Conservation (phyloP, 2,797 vertebrate genomes). For the Rhadinocentrus ornatus region DNA sequence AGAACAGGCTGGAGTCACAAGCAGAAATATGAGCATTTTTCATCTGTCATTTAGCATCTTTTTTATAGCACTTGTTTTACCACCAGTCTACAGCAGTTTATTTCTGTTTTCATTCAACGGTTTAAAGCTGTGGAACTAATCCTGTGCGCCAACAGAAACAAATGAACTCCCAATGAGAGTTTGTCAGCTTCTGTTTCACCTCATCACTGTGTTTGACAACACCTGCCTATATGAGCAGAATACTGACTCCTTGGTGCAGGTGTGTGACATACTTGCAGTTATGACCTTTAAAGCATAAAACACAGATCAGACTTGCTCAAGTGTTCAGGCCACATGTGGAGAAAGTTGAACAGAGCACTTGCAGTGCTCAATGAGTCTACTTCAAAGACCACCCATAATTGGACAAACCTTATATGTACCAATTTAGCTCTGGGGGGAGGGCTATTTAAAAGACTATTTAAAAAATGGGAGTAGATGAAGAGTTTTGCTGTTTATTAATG, state of each 20-base stretch:
- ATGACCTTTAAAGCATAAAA: constrained; percentile 64
- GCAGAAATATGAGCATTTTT: constrained; percentile 47
- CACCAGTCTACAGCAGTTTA: constrained; percentile 24
- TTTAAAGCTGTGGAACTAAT: constrained; percentile 2
- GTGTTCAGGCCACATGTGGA: constrained; percentile 69
- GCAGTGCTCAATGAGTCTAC: constrained; percentile 56
- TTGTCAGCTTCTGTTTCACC: constrained; percentile 25
- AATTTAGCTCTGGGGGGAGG: background rate
- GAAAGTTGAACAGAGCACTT: constrained; percentile 70
- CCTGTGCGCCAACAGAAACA: constrained; percentile 28
- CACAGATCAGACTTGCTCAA: constrained; percentile 45
- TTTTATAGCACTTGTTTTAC: constrained; percentile 40
- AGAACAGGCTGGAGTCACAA: constrained; percentile 11
- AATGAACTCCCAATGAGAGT: constrained; percentile 37
- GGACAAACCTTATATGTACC: constrained; percentile 42
- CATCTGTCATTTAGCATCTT: constrained; percentile 38
- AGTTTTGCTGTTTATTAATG: no score
- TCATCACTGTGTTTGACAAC: constrained; percentile 29
- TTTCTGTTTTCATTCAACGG: constrained; percentile 47
- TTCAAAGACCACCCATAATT: constrained; percentile 80
- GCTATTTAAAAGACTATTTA: background rate
- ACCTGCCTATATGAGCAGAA: constrained; percentile 33
- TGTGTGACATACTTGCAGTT: constrained; percentile 44
- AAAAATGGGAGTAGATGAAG: background rate
- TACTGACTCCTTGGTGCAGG: constrained; percentile 18